Evolutionary conservation across 2,113 vertebrate genomes (phyloP).

Genomic region (Colinus virginianus): DNA sequence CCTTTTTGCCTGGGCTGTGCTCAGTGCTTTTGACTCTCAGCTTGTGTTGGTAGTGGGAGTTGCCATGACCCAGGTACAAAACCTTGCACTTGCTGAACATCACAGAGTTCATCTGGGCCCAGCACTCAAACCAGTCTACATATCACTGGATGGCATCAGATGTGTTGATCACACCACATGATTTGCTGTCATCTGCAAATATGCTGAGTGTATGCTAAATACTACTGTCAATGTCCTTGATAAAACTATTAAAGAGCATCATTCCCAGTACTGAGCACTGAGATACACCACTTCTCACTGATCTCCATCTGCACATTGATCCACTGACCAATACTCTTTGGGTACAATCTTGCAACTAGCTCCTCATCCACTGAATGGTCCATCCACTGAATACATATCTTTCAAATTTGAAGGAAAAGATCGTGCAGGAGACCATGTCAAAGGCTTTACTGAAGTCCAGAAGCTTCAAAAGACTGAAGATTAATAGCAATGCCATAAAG

Average conservation of each 20-base stretch:
- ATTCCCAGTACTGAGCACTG: background rate
- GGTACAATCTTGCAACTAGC: background rate
- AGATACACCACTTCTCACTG: background rate
- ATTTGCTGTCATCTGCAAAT: background rate
- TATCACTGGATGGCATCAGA: background rate
- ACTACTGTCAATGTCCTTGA: background rate
- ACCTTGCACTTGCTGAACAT: too few species aligned
- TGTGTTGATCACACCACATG: background rate
- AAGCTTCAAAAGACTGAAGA: background rate
- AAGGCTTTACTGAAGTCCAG: background rate
- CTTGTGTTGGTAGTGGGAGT: too few species aligned
- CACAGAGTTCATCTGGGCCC: too few species aligned
- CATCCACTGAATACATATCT: background rate
- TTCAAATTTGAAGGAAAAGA: background rate
- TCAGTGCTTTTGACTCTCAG: too few species aligned
- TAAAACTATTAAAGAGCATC: background rate
- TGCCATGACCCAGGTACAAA: too few species aligned
- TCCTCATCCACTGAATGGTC: background rate
- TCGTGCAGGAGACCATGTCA: background rate
- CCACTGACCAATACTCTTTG: background rate
- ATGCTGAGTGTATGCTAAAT: background rate
- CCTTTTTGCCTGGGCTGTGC: too few species aligned
- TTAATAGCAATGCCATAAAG: background rate
- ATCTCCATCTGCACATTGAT: background rate
- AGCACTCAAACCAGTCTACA: background rate